A percentile compares a stretch with the other conserved stretches of the same genome.
phyloP scores from a whole-genome alignment of 2,113 vertebrate species.

The Charadrius vociferus region DNA sequence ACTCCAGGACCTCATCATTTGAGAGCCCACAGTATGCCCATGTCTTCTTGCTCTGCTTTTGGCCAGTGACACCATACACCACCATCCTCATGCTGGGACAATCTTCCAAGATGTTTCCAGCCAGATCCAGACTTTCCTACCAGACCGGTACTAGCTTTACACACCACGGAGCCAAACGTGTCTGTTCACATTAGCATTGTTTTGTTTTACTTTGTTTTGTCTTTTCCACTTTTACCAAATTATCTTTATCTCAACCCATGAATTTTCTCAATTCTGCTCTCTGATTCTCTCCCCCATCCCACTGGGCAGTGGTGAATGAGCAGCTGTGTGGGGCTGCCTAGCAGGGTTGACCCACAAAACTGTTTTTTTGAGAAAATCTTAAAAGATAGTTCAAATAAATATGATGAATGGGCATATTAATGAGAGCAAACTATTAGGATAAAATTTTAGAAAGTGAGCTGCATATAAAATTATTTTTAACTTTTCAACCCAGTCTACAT shows the following conservation, averaged over 20 bases:
- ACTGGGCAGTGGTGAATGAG: background rate
- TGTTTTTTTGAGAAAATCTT: background rate
- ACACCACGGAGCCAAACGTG: accelerated
- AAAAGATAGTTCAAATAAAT: background rate
- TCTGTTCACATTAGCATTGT: background rate
- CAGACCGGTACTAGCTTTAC: background rate
- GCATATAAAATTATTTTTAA: background rate
- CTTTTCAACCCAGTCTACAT: background rate
- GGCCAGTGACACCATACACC: background rate
- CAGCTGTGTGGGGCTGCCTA: background rate
- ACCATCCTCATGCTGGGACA: background rate
- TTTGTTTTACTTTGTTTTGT: background rate
- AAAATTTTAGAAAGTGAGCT: background rate
- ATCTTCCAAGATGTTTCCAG: background rate
- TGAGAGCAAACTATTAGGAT: background rate
- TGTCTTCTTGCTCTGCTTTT: background rate
- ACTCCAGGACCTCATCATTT: background rate
- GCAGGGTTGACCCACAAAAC: background rate
- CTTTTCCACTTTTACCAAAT: background rate
- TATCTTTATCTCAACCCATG: background rate
- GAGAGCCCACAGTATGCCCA: background rate
- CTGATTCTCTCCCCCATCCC: background rate
- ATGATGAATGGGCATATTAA: background rate
- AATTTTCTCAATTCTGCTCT: background rate
- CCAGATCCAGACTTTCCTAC: background rate